Base-by-base conservation (phyloP, 2,888 invertebrate genomes). In the Linnaemya vulpina region DNA sequence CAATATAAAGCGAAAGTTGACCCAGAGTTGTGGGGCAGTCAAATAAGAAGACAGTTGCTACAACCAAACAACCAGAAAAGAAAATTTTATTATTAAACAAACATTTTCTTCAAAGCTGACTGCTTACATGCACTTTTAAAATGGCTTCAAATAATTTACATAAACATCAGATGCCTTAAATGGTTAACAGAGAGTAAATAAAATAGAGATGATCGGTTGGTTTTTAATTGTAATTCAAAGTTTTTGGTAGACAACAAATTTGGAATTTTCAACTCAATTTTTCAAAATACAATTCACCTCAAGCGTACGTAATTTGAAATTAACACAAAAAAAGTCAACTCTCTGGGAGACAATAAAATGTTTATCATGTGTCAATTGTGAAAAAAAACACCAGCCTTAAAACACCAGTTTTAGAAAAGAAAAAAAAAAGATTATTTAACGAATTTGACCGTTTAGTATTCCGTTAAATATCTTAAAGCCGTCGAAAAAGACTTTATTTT, bases 1-100 rank as follows among this genome's bases (percentile, higher is more conserved):
- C 62, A 68, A 49, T 67, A 89, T 89, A 87, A 90, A 90, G 90
- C 90, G 90, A 90, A 90, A 90, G 90, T 90, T 90, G 90, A 90
- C 90, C 90, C 90, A 91, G 89, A 90, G 86, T 86, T 81, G 83
- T 86, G 80, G 77, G 80, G 73, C 83, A 86, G 83, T 74, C 49
- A 58, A 70, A 77, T 51, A 62, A 55, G 40, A 63, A 79, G 79
- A 75, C 71, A n/a, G 46, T 51, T 49, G 43, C 7, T 9, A 30
- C 30, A 70, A 65, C 51, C 20, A 73, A 40, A 11, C 20, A 53
- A 51, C 20, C 25, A 80, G 62, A 25, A 22, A 79, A 63, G 30
- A 35, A 74, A 74, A 75, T 53, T 71, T 10, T 38, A 20, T 70
- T 75, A 55, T 55, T 65, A 67, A 30, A 62, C n/a, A 43, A 58